phyloP scores from a whole-genome alignment of 2,113 vertebrate species.

The Coregonus clupeaformis region DNA sequence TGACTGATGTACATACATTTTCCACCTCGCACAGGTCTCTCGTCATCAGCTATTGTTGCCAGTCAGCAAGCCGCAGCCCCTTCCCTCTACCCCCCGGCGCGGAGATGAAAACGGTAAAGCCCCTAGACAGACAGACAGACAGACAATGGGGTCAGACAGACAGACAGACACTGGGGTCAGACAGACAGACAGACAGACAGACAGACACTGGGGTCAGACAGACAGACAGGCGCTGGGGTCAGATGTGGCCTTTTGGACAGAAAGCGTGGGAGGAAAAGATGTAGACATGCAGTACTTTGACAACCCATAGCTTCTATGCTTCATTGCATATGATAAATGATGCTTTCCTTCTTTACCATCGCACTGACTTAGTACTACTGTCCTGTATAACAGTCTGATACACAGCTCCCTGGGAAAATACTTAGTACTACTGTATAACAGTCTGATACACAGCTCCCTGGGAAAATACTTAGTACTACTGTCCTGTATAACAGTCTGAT shows the following conservation, averaged over 20 bases:
- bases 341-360: too few species aligned
- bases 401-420: background rate
- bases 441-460: too few species aligned
- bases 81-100: constrained; percentile 82
- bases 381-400: background rate
- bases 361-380: background rate
- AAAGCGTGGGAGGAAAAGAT: too few species aligned
- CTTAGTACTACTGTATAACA: background rate
- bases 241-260: too few species aligned
- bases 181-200: constrained; percentile 3
- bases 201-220: too few species aligned
- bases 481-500: too few species aligned
- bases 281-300: too few species aligned
- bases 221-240: too few species aligned
- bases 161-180: constrained; percentile 4
- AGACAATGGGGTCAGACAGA: constrained; percentile 15
- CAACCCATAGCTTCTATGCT: too few species aligned
- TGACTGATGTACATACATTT: background rate
- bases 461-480: background rate
- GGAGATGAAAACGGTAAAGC: constrained; percentile 90
- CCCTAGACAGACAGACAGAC: constrained; percentile 34
- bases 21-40: constrained; percentile 74
- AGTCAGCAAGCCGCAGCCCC: constrained; percentile 85
- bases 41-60: constrained; percentile 88
- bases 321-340: too few species aligned